A percentile compares a stretch with the other conserved stretches of the same genome.
Conservation (phyloP, 53 echinoderm and acorn worm genomes). For the Astropecten irregularis region DNA sequence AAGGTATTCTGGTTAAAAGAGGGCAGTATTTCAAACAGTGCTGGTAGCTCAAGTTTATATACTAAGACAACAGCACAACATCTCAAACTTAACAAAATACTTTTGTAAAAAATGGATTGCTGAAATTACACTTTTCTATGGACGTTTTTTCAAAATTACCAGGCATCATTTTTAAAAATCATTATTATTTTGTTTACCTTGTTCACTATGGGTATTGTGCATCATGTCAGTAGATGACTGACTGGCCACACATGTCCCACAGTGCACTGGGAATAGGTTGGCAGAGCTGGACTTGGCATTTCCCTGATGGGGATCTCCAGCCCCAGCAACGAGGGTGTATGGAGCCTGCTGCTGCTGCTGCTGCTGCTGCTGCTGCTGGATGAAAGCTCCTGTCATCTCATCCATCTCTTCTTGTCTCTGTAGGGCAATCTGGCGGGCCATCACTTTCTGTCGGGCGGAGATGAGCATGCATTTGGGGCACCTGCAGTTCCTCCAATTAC, state of each 20-base stretch:
- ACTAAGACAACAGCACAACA: no score
- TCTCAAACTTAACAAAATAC: no score
- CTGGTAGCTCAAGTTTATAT: no score
- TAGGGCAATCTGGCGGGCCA: constrained; percentile 23
- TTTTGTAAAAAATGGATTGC: no score
- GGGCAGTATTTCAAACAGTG: no score
- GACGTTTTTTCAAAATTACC: no score
- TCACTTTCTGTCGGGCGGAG: constrained; percentile 13
- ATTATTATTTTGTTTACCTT: no score
- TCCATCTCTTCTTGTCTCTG: constrained; percentile 18
- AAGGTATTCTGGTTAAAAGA: no score
- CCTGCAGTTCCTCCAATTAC: constrained; percentile 16
- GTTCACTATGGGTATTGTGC: no score
- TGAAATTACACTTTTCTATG: no score
- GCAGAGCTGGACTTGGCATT: neutral
- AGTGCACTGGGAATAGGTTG: neutral
- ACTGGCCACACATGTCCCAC: neutral
- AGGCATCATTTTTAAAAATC: no score
- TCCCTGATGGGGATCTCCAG: neutral
- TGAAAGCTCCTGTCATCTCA: neutral
- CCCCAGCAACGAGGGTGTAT: neutral
- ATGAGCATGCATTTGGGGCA: constrained; percentile 26
- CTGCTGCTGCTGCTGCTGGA: neutral
- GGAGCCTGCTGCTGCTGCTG: neutral
- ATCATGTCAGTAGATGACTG: neutral